Base-by-base conservation (phyloP, 2,113 vertebrate species). In the Stictonetta naevosa region DNA sequence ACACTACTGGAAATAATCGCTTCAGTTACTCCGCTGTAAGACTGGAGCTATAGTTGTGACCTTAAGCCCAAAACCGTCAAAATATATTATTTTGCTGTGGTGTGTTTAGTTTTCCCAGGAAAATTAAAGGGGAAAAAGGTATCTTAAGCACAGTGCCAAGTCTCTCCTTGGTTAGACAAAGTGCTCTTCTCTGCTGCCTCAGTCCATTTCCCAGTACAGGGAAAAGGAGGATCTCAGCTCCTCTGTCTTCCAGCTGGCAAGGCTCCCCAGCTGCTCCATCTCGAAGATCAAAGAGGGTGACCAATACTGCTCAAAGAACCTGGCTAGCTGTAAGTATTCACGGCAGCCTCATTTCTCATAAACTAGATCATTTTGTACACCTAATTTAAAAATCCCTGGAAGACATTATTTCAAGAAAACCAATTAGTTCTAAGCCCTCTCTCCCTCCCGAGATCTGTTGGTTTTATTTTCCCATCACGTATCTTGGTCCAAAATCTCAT, bases 311-410 rank as follows among this genome's bases (percentile, higher is more conserved):
- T 85, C 33, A 50, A 56, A 84, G 26, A 53, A 66, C 33, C 26
- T 3, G 2, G 23, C 13, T 58, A 91, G 53, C 14, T 23, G 0
- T 36, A 75, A 79, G 25, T 64, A 52, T 36, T 83, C 75, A 78
- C 36, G 71, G 28, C 93, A 87, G 17, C 60, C 52, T 83, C 22
- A 25, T 86, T 96, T 94, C 84, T 94, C 42, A 86, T 64, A 72
- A 93, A 87, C 74, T 48, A 6, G 31, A 86, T 83, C 4, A 64
- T 81, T 83, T 91, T 86, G 14, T 62, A 72, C 48, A 72, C 86
- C 63, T 87, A 71, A 48, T 93, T 90, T 83, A 78, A 75, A 33
- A 92, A 83, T 83, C 23, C 21, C 55, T 58, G 19, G 33, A 96
- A 91, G 28, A 81, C 12, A 11, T 8, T 60, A 90, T 59, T 77